Evolutionary conservation across 2,113 vertebrate genomes (phyloP).

Genomic region (Mus spicilegus): DNA sequence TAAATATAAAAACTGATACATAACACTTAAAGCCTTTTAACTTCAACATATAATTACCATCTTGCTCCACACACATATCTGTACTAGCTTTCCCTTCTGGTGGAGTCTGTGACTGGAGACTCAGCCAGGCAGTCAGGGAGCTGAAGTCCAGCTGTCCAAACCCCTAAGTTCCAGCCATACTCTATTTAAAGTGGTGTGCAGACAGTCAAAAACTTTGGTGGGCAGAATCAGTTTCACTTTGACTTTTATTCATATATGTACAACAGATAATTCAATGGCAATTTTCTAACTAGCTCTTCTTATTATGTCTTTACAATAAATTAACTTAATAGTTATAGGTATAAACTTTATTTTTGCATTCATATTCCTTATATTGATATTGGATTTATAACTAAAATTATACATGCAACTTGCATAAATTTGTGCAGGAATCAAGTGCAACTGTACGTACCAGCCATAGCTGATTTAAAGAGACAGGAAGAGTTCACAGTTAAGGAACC

Average conservation of each 20-base stretch:
- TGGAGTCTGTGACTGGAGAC: not conserved
- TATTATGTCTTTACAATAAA: constrained; percentile 21
- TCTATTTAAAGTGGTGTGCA: constrained; percentile 18
- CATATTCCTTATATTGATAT: not conserved
- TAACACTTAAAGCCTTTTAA: not conserved
- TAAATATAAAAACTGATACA: not conserved
- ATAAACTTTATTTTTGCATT: not conserved
- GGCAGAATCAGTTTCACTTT: not conserved
- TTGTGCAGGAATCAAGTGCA: not conserved
- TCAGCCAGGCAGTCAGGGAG: not conserved
- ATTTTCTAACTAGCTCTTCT: not conserved
- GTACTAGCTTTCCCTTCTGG: not conserved
- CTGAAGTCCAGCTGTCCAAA: not conserved
- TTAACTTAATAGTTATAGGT: not conserved
- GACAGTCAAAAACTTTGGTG: not conserved
- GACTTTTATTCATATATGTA: not conserved
- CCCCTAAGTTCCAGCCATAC: not conserved
- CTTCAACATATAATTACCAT: not conserved
- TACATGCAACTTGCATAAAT: not conserved
- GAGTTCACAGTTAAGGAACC: not conserved
- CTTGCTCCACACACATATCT: not conserved
- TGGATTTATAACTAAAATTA: constrained; percentile 10
- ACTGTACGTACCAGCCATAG: not conserved
- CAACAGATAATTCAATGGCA: not conserved
- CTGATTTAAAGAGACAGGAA: not conserved